Evolutionary conservation across 2,888 invertebrate genomes (phyloP), one percentile per base, ranked within the genome.

Genomic region (Drosophila emarginata): DNA sequence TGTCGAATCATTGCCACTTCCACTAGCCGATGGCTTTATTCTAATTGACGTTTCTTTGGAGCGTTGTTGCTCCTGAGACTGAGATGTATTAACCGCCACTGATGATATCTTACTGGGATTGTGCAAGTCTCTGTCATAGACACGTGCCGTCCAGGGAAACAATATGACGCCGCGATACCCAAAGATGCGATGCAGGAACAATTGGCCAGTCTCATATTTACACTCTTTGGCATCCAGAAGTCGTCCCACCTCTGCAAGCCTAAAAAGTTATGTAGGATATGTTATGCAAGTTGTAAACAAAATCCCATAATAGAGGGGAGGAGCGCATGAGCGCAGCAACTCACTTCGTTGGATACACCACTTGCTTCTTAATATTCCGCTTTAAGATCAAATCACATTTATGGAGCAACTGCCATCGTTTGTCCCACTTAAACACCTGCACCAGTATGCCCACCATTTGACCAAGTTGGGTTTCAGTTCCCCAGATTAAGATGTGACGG

Each of bases 121-220:
- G 64, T 91, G 90, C 28, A 90, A 93, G 93, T 98, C 98, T 87
- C 98, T 94, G 90, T 99, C 99, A 89, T 98, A 99, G 0, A 99
- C 97, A 89, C 97, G 94, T 7, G 99, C 99, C 71, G 97, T 93
- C 98, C 99, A 99, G 1, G 99, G 98, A 91, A 99, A 99, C 59
- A 99, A 93, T 66, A 99, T 95, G 12, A 99, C 98, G 4, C 99
- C 99, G 81, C 99, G 94, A 91, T 99, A 99, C 14, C 99, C 99
- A 92, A 99, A 99, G 15, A 99, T 96, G 88, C 97, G 95, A 91
- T 99, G 99, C 61, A 99, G 93, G 91, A 99, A 98, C 71, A 99
- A 93, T 92, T 98, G 98, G 9, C 99, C 99, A 3, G 98, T 98
- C 88, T 97, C 97, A 93, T 99, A 99, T 93, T 97, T 97, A 51